phyloP scores from a whole-genome alignment of 2,113 vertebrate genomes.

The Piaya cayana region DNA sequence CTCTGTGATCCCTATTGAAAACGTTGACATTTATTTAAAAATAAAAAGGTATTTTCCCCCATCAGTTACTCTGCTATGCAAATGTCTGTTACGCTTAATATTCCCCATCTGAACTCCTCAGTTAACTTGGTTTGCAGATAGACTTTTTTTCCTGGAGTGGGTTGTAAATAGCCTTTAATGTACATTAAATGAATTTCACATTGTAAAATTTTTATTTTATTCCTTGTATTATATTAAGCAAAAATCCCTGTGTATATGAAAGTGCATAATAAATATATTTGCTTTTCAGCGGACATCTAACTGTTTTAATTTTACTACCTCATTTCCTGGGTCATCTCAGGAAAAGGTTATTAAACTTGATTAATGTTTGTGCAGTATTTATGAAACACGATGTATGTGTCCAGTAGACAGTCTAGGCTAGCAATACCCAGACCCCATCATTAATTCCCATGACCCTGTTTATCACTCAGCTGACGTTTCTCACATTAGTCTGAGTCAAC shows the following conservation, averaged over 20 bases:
- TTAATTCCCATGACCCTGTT: neutral
- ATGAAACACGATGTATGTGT: neutral
- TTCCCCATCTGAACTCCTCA: slow-evolving; percentile 61
- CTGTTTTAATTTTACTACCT: slow-evolving; percentile 57
- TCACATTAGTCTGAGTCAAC: neutral
- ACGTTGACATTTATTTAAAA: slow-evolving; percentile 33
- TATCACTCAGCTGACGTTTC: neutral
- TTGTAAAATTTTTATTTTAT: slow-evolving; percentile 92
- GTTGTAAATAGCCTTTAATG: slow-evolving; percentile 95
- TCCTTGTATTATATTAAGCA: slow-evolving; percentile 96
- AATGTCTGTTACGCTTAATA: slow-evolving; percentile 76
- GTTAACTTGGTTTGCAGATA: slow-evolving; percentile 78
- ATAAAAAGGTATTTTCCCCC: slow-evolving; percentile 45
- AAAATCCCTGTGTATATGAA: slow-evolving; percentile 96
- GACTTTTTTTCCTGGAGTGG: slow-evolving; percentile 77
- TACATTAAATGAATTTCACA: slow-evolving; percentile 94
- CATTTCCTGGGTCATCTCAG: slow-evolving; percentile 1
- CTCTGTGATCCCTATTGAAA: slow-evolving; percentile 61
- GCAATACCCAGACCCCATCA: neutral
- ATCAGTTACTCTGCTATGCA: slow-evolving; percentile 79
- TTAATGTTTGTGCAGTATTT: neutral
- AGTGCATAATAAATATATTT: slow-evolving; percentile 99
- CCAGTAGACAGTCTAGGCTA: neutral
- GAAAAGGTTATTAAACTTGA: slow-evolving; percentile 11
- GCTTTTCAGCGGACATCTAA: slow-evolving; percentile 89